Evolutionary conservation across 2,888 invertebrate genomes (phyloP).

Genomic region (Latrodectus elegans): DNA sequence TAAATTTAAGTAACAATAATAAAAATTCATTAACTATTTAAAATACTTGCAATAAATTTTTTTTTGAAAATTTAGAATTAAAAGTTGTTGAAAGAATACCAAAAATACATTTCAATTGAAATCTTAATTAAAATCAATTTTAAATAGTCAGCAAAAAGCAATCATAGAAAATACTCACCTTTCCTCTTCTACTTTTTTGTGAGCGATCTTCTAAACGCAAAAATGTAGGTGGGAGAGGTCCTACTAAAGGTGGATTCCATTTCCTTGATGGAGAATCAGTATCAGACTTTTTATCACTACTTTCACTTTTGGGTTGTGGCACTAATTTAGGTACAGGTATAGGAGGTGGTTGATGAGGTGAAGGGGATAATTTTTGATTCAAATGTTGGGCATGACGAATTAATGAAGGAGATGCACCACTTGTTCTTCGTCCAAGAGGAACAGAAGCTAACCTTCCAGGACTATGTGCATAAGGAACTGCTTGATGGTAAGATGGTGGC

Average conservation of each 20-base stretch:
- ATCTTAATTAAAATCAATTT: too few relatives aligned
- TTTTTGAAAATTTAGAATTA: too few relatives aligned
- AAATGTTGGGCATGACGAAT: conserved; percentile 43
- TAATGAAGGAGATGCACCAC: conserved; percentile 33
- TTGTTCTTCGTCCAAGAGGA: conserved; percentile 31
- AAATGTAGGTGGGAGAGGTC: conserved; percentile 86
- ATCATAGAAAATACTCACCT: conserved; percentile 11
- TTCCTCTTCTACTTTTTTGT: conserved; percentile 48
- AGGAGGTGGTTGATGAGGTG: conserved; percentile 28
- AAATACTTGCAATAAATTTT: too few relatives aligned
- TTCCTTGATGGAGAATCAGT: conserved; percentile 76
- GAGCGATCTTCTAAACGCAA: conserved; percentile 78
- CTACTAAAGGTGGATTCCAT: conserved; percentile 87
- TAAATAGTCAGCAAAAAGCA: too few relatives aligned
- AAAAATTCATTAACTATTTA: too few relatives aligned
- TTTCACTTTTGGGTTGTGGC: conserved; percentile 31
- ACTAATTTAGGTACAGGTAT: conserved; percentile 35
- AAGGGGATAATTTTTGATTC: conserved; percentile 29
- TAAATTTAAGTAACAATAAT: too few relatives aligned
- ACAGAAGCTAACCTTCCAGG: conserved; percentile 39
- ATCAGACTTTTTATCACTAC: conserved; percentile 3
- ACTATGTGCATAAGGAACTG: conserved; percentile 71
- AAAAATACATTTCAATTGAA: too few relatives aligned
- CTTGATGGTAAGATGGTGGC: conserved; percentile 72
- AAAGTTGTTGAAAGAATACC: too few relatives aligned